Percentiles rank a stretch among this genome's conserved stretches.
Conservation (phyloP, 1,140 invertebrate species). For the Caerostris extrusa region DNA sequence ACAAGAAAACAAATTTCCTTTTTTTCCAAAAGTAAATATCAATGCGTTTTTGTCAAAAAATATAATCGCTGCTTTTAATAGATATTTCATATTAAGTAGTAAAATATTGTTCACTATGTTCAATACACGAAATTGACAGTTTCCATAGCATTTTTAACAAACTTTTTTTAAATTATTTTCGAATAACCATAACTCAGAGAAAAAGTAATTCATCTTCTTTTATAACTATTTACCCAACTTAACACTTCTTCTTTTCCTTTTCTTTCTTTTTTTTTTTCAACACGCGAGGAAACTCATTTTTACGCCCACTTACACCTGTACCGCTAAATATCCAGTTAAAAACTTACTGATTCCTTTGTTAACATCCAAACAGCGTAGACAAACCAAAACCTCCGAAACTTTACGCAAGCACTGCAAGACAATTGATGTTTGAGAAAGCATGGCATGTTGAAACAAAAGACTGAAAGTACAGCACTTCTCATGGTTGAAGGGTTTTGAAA, state of each 20-base stretch:
- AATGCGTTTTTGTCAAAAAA: too few species aligned
- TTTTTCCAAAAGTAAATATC: too few species aligned
- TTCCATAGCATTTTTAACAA: too few species aligned
- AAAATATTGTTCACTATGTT: too few species aligned
- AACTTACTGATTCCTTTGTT: not conserved
- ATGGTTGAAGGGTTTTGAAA: not conserved
- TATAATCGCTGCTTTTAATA: too few species aligned
- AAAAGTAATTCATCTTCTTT: too few species aligned
- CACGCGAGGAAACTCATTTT: not conserved
- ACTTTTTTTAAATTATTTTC: too few species aligned
- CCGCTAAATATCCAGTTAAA: not conserved
- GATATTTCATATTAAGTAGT: too few species aligned
- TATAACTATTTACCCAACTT: not conserved
- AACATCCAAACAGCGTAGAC: not conserved
- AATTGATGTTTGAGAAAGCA: conserved; percentile 8
- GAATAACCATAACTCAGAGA: too few species aligned
- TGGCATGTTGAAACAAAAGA: not conserved
- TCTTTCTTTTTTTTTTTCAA: not conserved
- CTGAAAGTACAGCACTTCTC: not conserved
- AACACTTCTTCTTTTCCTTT: not conserved
- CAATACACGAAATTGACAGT: too few species aligned
- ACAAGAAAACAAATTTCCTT: too few species aligned
- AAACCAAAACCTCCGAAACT: not conserved
- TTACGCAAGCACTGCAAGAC: not conserved
- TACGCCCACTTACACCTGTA: not conserved